Conservation (phyloP, 2,113 vertebrate species). For the Sinocyclocheilus grahami region DNA sequence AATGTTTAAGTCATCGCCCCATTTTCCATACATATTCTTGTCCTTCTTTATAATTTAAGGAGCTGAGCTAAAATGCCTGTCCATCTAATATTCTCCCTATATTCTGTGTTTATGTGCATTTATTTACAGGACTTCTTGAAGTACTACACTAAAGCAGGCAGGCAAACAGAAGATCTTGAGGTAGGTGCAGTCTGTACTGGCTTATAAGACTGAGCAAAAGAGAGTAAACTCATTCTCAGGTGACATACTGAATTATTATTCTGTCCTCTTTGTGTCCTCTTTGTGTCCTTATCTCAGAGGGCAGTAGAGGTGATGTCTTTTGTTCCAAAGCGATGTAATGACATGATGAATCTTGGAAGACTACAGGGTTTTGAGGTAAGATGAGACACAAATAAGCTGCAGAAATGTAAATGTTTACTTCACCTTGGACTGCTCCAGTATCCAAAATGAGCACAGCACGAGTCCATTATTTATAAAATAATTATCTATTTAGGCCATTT, state of each 20-base stretch:
- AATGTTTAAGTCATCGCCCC: no score
- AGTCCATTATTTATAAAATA: neutral
- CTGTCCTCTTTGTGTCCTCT: neutral
- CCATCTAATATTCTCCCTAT: neutral
- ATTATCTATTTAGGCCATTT: neutral
- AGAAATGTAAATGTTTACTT: neutral
- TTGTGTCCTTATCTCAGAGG: slow-evolving; percentile 67
- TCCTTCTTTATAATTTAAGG: neutral
- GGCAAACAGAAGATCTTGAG: slow-evolving; percentile 78
- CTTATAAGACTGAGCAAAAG: neutral
- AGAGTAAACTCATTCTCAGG: neutral
- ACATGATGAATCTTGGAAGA: slow-evolving; percentile 90
- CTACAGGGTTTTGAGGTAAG: slow-evolving; percentile 88
- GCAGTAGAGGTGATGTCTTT: slow-evolving; percentile 90
- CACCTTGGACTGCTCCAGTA: neutral
- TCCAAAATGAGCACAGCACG: neutral
- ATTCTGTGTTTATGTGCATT: neutral
- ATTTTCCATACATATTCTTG: neutral
- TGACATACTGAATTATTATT: neutral
- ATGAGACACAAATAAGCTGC: slow-evolving; percentile 32
- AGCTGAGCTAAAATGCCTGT: neutral
- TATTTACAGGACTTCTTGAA: slow-evolving; percentile 85
- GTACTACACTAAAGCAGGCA: slow-evolving; percentile 83
- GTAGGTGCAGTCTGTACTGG: slow-evolving; percentile 61
- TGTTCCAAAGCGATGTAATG: slow-evolving; percentile 88